These are phyloP conservation scores for Dicerorhinus sumatrensis DNA, from an alignment of 2,113 vertebrate genomes.

Conservation along the genomic window DNA sequence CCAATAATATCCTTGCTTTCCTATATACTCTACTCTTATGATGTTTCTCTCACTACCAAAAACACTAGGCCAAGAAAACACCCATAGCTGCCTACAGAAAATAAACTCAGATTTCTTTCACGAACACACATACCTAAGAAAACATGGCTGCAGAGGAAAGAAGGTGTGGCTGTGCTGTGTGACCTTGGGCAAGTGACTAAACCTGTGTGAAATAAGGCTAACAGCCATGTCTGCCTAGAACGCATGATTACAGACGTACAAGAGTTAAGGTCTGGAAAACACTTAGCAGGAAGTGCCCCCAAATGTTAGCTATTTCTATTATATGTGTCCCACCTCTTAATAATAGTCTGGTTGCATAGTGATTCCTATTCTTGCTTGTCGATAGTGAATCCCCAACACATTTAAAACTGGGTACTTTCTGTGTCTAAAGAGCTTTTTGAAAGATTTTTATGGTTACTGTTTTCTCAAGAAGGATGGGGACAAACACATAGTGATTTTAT, in stretches of 20 bases:
- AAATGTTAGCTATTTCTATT: not conserved
- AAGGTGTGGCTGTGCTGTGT: not conserved
- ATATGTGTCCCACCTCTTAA: not conserved
- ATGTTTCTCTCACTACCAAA: not conserved
- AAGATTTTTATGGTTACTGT: conserved; percentile 40
- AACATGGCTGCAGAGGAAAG: not conserved
- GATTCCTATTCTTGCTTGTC: not conserved
- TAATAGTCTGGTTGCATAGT: not conserved
- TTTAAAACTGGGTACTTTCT: conserved; percentile 16
- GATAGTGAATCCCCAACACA: not conserved
- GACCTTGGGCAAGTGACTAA: not conserved
- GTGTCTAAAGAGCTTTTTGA: not conserved
- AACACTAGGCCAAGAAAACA: conserved; percentile 7
- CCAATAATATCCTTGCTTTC: not conserved
- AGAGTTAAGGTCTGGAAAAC: not conserved
- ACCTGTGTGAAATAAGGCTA: not conserved
- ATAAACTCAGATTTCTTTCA: conserved; percentile 18
- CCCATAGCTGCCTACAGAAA: not conserved
- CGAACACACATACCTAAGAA: not conserved
- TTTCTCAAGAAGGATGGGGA: not conserved
- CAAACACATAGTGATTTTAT: not conserved
- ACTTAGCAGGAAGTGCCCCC: not conserved
- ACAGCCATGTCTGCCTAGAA: not conserved
- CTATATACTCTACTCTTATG: not conserved
- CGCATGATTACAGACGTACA: not conserved